These are phyloP conservation scores for Mus spretus DNA, from an alignment of 2,797 vertebrate genomes.

Conservation along the genomic window DNA sequence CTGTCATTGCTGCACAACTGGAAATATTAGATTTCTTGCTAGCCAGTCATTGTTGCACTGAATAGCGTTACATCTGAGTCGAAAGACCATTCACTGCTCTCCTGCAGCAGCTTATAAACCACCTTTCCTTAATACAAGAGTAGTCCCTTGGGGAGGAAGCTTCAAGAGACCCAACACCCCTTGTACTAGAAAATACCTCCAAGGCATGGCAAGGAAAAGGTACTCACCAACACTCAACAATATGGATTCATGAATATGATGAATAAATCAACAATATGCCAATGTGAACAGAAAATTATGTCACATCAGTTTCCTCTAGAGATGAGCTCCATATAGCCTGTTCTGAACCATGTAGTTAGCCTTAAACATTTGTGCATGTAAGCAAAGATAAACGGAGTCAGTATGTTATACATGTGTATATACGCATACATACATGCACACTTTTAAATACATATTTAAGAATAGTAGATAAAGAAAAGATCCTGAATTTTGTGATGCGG, in stretches of 20 bases:
- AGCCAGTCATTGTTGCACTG: not conserved
- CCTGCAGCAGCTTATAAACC: not conserved
- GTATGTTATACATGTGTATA: not conserved
- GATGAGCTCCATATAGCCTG: too few species aligned
- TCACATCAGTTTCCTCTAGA: not conserved
- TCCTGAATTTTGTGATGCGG: too few species aligned
- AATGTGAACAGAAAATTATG: not conserved
- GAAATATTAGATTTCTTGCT: not conserved
- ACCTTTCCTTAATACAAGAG: not conserved
- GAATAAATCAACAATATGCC: not conserved
- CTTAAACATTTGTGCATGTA: not conserved
- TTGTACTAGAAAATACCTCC: not conserved
- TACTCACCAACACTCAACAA: not conserved
- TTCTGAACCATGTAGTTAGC: not conserved
- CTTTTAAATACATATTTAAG: not conserved
- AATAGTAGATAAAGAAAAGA: not conserved
- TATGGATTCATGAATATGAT: not conserved
- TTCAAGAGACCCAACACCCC: not conserved
- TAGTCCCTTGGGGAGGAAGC: not conserved
- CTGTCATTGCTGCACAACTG: not conserved
- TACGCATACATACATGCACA: too few species aligned
- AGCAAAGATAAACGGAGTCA: not conserved
- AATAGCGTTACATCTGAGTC: not conserved
- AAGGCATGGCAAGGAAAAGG: not conserved
- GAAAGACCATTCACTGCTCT: not conserved